Evolutionary conservation across 2,113 vertebrate genomes (phyloP), one percentile per base, ranked within the genome.

Genomic region (Chaenogobius annularis): DNA sequence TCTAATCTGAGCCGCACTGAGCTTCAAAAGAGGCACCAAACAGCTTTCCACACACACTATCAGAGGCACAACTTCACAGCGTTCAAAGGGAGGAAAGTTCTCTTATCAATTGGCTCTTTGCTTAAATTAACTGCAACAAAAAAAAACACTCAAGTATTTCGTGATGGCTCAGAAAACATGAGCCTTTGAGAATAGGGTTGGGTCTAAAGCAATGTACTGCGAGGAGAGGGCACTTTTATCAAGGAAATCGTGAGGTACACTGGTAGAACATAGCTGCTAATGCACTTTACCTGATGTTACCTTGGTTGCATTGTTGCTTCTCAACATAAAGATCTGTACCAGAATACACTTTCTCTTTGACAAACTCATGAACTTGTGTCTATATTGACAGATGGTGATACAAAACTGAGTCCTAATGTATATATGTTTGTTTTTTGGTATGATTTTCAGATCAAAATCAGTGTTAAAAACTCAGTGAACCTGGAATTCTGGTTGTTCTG

Each of bases 1-100:
- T 84, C 75, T 83, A 85, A 84, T 84, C 77, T 73, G 50, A 73
- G 70, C 81, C 79, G 82, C 77, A 83, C 77, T 73, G 55, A 73
- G 72, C 81, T 81, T 84, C 77, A 85, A 84, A 90, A 48, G 66
- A 64, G 44, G 58, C 37, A 22, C 65, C 77, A 47, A 66, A 66
- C 40, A 68, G 59, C 68, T 72, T 76, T 83, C 61, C 69, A 59
- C 66, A 73, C 52, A 48, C 55, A 66, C 75, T 76, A 78, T 80
- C 76, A 78, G 59, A 82, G 58, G 62, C 69, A 62, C n/a, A 69
- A 65, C 59, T 72, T 73, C 43, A 74, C 58, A 47, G 43, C 69
- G 52, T 79, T 70, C 67, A 73, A 72, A 75, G 69, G 44, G 15
- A 62, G 72, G 54, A 56, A 66, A 65, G 44, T 61, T 69, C 59